Conservation (phyloP, 2,113 vertebrate species). For the Corythoichthys intestinalis region DNA sequence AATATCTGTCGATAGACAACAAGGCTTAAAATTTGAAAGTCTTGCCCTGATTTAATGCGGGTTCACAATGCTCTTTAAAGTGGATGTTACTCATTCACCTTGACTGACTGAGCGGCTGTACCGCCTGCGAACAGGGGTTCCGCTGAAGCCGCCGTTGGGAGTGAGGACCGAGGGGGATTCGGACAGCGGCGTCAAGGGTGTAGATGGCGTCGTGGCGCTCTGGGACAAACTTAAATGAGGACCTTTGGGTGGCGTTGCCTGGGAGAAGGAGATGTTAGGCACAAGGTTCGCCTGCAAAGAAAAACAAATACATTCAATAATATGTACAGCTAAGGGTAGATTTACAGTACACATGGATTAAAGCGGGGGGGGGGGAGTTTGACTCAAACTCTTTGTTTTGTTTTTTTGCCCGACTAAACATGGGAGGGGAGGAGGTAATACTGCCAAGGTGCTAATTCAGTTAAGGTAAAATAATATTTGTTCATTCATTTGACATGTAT, state of each 20-base stretch:
- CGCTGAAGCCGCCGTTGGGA: conserved; percentile 86
- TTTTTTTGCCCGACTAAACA: too few species aligned
- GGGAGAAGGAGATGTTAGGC: conserved; percentile 86
- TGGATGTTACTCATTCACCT: conserved; percentile 71
- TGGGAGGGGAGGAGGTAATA: too few species aligned
- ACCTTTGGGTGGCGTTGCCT: conserved; percentile 81
- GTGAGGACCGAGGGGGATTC: conserved; percentile 91
- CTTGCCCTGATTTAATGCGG: too few species aligned
- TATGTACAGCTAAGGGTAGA: conserved; percentile 4
- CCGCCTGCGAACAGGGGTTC: conserved; percentile 88
- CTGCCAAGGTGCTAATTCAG: too few species aligned
- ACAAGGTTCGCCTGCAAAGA: conserved; percentile 83
- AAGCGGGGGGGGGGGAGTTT: too few species aligned
- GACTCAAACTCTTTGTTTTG: too few species aligned
- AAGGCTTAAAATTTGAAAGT: neutral
- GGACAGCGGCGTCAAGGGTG: conserved; percentile 86
- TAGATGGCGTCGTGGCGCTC: conserved; percentile 90
- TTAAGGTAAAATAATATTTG: too few species aligned
- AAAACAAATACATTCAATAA: conserved; percentile 9
- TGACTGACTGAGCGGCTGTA: conserved; percentile 93
- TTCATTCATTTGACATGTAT: too few species aligned
- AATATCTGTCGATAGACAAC: conserved; percentile 81
- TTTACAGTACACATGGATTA: too few species aligned
- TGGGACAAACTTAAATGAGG: conserved; percentile 90
- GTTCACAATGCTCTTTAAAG: neutral